Conservation (phyloP, 53 echinoderm and acorn worm species). For the Echinometra lucunter region DNA sequence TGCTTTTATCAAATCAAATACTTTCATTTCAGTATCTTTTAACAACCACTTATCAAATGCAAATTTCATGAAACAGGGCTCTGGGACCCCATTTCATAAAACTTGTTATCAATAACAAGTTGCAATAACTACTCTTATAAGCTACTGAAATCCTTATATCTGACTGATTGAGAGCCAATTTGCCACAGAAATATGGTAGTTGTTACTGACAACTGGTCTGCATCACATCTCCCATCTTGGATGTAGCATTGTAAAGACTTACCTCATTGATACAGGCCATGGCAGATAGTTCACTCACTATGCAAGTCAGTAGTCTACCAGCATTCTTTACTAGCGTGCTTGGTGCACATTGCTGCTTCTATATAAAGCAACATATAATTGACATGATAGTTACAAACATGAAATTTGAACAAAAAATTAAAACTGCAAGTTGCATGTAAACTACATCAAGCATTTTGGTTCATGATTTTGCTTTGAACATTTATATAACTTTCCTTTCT, state of each 20-base stretch:
- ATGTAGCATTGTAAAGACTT: constrained; percentile 4
- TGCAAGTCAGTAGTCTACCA: constrained; percentile 88
- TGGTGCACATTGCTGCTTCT: constrained; percentile 77
- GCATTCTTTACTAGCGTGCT: constrained; percentile 84
- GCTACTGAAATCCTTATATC: too few relatives aligned
- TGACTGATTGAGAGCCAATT: too few relatives aligned
- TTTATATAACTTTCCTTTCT: neutral
- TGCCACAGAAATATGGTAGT: too few relatives aligned
- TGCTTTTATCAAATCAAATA: too few relatives aligned
- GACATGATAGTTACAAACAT: neutral
- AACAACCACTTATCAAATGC: too few relatives aligned
- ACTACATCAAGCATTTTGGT: neutral
- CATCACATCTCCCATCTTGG: neutral
- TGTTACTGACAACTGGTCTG: too few relatives aligned
- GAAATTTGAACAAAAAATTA: neutral
- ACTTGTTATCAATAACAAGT: too few relatives aligned
- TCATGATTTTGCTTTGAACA: too few relatives aligned
- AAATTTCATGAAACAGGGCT: too few relatives aligned
- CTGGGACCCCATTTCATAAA: too few relatives aligned
- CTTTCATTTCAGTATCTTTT: too few relatives aligned
- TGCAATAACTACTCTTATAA: too few relatives aligned
- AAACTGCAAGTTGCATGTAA: neutral
- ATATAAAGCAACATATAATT: neutral
- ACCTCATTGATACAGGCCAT: constrained; percentile 87
- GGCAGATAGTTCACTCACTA: constrained; percentile 91